Evolutionary conservation across 2,888 invertebrate genomes (phyloP).

Genomic region (Xylocampa areola): DNA sequence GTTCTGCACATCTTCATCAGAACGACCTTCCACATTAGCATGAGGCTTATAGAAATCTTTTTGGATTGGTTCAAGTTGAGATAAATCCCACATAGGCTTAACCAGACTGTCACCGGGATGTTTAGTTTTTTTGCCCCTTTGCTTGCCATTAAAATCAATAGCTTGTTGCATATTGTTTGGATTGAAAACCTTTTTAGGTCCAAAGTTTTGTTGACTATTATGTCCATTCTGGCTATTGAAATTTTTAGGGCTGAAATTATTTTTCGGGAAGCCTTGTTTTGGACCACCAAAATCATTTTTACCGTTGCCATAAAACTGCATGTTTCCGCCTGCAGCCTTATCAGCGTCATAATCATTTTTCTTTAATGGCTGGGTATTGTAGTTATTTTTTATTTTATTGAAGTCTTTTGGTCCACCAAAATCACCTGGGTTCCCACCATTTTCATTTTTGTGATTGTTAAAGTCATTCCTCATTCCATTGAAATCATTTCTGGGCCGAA

Average conservation of each 20-base stretch:
- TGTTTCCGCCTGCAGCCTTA: conserved; percentile 76
- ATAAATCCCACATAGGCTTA: conserved; percentile 96
- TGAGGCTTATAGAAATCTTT: conserved; percentile 98
- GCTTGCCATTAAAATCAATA: conserved; percentile 80
- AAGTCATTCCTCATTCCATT: conserved; percentile 86
- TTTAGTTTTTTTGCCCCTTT: conserved; percentile 91
- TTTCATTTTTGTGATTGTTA: conserved; percentile 78
- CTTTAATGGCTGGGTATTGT: conserved; percentile 76
- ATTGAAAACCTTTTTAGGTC: conserved; percentile 79
- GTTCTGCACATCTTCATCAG: conserved; percentile 93
- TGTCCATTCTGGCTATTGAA: conserved; percentile 77
- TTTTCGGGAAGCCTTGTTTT: conserved; percentile 81
- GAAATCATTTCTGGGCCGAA: conserved; percentile 86
- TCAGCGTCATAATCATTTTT: conserved; percentile 81
- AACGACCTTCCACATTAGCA: conserved; percentile 91
- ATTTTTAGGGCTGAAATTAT: conserved; percentile 80
- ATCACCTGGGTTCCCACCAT: conserved; percentile 78
- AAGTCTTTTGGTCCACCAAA: conserved; percentile 87
- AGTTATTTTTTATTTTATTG: conserved; percentile 83
- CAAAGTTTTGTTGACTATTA: conserved; percentile 74
- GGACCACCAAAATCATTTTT: conserved; percentile 87
- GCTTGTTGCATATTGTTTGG: conserved; percentile 75
- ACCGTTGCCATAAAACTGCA: conserved; percentile 84
- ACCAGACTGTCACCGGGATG: conserved; percentile 92
- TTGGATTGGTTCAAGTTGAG: conserved; percentile 93